Evolutionary conservation across 1,140 invertebrate species (phyloP).

Genomic region (Diachasmimorpha longicaudata): DNA sequence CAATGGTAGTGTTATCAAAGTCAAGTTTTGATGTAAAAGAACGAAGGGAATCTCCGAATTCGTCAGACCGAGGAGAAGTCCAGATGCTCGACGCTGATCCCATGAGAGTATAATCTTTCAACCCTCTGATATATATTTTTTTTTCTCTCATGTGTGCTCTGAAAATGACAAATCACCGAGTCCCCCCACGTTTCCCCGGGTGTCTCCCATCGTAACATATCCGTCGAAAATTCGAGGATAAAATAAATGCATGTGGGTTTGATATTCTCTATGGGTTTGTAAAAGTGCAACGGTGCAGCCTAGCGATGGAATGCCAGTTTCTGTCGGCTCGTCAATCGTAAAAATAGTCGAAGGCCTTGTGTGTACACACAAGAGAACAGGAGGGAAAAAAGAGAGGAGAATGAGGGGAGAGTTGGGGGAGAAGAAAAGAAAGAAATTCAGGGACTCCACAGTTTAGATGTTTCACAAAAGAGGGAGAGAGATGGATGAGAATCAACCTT

Average conservation of each 20-base stretch:
- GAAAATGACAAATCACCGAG: conserved; percentile 5
- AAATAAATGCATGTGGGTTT: background rate
- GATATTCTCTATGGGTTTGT: background rate
- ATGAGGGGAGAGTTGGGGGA: background rate
- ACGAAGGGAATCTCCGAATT: background rate
- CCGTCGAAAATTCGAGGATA: too few relatives aligned
- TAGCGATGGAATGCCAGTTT: conserved; percentile 7
- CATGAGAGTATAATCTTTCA: background rate
- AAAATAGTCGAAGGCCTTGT: conserved; percentile 27
- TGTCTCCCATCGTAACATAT: background rate
- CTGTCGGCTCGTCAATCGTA: conserved; percentile 26
- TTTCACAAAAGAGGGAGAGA: background rate
- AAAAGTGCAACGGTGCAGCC: conserved; percentile 10
- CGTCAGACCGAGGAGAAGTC: background rate
- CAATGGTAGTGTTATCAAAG: background rate
- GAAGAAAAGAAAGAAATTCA: background rate
- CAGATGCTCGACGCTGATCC: background rate
- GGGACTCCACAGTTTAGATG: background rate
- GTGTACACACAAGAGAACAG: background rate
- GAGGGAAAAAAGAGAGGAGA: background rate
- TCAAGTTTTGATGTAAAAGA: background rate
- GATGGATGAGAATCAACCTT: background rate
- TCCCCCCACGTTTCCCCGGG: background rate
- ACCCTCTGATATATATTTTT: background rate
- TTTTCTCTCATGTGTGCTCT: background rate